Percentiles rank a stretch among this genome's conserved stretches.
Conservation (phyloP, 2,113 vertebrate genomes). For the Barnardius zonarius region DNA sequence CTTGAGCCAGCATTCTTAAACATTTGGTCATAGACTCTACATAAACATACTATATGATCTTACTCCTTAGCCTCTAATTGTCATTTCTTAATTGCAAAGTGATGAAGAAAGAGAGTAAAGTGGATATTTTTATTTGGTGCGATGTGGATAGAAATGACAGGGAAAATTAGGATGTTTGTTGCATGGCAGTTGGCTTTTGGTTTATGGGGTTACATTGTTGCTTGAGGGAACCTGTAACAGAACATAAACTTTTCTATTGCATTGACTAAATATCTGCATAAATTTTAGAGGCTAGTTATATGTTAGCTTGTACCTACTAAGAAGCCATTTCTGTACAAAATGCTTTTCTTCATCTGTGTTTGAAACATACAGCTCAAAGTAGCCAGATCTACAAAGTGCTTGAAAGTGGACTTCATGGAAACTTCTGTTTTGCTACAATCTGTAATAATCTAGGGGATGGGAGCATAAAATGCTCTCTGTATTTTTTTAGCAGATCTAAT, state of each 20-base stretch:
- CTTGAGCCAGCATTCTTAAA: neutral
- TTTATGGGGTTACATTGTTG: neutral
- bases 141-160: neutral
- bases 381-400: neutral
- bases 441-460: neutral
- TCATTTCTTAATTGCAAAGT: neutral
- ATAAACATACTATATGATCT: neutral
- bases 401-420: neutral
- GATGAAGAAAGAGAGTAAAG: neutral
- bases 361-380: neutral
- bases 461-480: neutral
- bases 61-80: neutral
- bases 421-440: neutral
- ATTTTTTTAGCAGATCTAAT: neutral
- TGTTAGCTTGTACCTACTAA: neutral
- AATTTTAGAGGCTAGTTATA: neutral
- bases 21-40: neutral
- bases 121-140: neutral
- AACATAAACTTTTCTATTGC: conserved; percentile 6
- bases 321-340: neutral
- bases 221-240: neutral
- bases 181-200: neutral
- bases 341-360: neutral
- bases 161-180: neutral
- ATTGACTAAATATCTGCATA: neutral